Conservation (phyloP, 1,140 invertebrate genomes). For the Galleria mellonella region DNA sequence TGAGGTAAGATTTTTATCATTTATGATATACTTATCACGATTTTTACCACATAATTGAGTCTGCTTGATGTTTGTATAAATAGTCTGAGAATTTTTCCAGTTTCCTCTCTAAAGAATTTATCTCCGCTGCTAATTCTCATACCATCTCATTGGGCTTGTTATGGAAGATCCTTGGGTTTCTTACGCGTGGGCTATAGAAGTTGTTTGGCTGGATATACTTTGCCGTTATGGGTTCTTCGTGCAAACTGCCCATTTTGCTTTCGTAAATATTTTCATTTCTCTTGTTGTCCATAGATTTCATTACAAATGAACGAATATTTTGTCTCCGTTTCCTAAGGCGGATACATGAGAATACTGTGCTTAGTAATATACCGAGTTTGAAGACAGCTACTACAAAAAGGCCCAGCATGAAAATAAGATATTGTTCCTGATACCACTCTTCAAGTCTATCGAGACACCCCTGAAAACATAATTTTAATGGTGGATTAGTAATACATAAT, state of each 20-base stretch:
- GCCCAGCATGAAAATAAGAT: slow-evolving; percentile 80
- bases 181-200: slow-evolving; percentile 65
- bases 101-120: slow-evolving; percentile 71
- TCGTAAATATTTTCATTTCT: slow-evolving; percentile 64
- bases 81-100: slow-evolving; percentile 69
- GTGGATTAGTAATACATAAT: no score
- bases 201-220: slow-evolving; percentile 70
- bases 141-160: slow-evolving; percentile 66
- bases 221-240: slow-evolving; percentile 57
- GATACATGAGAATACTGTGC: slow-evolving; percentile 81
- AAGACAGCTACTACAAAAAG: slow-evolving; percentile 80
- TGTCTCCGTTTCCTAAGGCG: slow-evolving; percentile 59
- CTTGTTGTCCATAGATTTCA: slow-evolving; percentile 49
- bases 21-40: not conserved
- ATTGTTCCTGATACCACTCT: slow-evolving; percentile 85
- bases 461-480: slow-evolving; percentile 74
- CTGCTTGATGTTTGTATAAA: slow-evolving; percentile 66
- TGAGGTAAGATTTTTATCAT: no score
- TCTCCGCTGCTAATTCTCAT: slow-evolving; percentile 74
- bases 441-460: slow-evolving; percentile 83
- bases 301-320: slow-evolving; percentile 47
- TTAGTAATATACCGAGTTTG: slow-evolving; percentile 81
- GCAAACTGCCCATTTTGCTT: slow-evolving; percentile 34
- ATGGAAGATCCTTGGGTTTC: slow-evolving; percentile 63
- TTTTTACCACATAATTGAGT: slow-evolving; percentile 69